Conservation (phyloP, 1,140 invertebrate genomes). For the Dufourea novaeangliae region DNA sequence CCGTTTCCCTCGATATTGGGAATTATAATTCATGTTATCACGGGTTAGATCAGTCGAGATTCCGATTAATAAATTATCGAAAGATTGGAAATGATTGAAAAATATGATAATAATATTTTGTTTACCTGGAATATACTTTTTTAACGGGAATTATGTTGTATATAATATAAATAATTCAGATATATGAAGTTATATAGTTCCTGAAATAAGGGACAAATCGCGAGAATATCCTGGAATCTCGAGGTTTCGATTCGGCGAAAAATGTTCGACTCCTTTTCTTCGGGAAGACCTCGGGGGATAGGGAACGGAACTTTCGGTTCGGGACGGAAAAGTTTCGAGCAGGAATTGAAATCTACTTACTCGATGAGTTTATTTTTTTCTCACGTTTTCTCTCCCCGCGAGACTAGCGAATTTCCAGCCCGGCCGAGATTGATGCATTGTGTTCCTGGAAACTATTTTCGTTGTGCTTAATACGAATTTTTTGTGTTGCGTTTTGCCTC, state of each 20-base stretch:
- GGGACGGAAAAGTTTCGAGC: constrained; percentile 9
- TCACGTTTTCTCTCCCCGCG: neutral
- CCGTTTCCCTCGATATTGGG: neutral
- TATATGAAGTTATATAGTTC: constrained; percentile 8
- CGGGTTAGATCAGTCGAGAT: neutral
- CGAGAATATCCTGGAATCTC: constrained; percentile 4
- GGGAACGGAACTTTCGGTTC: neutral
- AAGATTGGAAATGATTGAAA: neutral
- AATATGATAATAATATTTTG: no score
- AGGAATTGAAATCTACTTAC: constrained; percentile 21
- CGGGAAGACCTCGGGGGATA: neutral
- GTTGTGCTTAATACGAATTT: neutral
- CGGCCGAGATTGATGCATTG: neutral
- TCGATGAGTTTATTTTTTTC: neutral
- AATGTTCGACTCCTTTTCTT: constrained; percentile 9
- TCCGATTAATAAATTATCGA: neutral
- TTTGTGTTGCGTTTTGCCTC: neutral
- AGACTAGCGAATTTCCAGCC: neutral
- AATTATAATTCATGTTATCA: neutral
- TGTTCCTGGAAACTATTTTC: neutral
- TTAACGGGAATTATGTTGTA: no score
- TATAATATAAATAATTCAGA: no score
- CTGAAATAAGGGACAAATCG: constrained; percentile 5
- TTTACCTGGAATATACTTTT: no score
- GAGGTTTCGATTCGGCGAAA: neutral